Conservation (phyloP, 2,888 invertebrate genomes). For the Amblyteles armatorius region DNA sequence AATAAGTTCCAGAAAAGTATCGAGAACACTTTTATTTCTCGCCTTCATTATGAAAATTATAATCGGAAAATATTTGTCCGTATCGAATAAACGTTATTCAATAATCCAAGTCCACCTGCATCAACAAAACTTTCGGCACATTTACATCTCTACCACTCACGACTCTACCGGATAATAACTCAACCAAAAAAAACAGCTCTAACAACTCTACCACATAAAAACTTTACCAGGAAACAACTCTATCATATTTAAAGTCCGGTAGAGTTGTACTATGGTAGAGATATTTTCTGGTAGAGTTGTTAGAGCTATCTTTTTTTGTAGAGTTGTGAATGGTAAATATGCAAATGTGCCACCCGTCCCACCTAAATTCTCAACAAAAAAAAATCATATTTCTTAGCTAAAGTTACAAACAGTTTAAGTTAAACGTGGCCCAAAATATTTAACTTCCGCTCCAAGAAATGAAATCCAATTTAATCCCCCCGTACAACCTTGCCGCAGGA, state of each 20-base stretch:
- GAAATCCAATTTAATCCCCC: neutral
- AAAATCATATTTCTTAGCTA: neutral
- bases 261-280: no score
- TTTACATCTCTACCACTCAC: no score
- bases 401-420: neutral
- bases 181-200: no score
- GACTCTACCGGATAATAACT: no score
- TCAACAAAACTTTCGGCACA: neutral
- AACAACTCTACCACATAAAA: no score
- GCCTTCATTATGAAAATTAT: neutral
- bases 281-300: no score
- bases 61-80: neutral
- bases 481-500: no score
- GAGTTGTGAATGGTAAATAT: no score
- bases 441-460: neutral
- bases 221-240: no score
- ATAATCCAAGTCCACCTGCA: neutral
- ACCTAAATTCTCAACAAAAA: neutral
- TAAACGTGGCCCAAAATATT: no score
- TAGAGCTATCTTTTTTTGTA: neutral
- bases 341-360: neutral
- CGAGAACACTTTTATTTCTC: neutral
- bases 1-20: neutral
- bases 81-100: neutral
- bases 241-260: no score